phyloP scores from a whole-genome alignment of 2,113 vertebrate species.

The Peromyscus californicus region DNA sequence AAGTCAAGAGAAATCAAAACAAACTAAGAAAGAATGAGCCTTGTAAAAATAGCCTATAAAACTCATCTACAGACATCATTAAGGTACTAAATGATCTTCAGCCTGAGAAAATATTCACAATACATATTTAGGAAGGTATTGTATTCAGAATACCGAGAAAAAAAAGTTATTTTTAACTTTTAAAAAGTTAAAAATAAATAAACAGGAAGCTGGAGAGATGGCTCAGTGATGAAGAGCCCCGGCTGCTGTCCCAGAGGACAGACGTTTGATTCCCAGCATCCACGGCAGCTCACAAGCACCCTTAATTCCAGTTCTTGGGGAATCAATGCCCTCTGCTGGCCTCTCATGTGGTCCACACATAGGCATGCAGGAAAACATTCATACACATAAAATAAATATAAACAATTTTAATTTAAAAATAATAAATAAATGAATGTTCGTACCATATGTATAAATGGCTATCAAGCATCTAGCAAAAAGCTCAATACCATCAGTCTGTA shows the following conservation, averaged over 20 bases:
- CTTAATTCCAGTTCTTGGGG: background rate
- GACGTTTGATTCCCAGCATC: background rate
- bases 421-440: background rate
- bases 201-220: background rate
- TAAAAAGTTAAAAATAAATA: background rate
- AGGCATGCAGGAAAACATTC: background rate
- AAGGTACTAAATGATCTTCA: background rate
- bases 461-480: background rate
- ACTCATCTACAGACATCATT: background rate
- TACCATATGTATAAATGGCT: background rate
- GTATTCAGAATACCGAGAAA: background rate
- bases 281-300: background rate
- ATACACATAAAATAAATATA: background rate
- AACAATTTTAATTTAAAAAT: background rate
- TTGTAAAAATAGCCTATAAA: background rate
- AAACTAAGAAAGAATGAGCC: background rate
- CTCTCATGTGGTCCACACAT: background rate
- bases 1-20: constrained; percentile 55
- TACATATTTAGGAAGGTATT: background rate
- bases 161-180: too few relatives aligned
- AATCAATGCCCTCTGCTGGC: background rate
- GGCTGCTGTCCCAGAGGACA: background rate
- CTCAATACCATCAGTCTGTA: background rate
- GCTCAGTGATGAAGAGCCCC: background rate
- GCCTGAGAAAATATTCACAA: background rate